phyloP scores from a whole-genome alignment of 2,888 invertebrate genomes.

The Entomobrya proxima region DNA sequence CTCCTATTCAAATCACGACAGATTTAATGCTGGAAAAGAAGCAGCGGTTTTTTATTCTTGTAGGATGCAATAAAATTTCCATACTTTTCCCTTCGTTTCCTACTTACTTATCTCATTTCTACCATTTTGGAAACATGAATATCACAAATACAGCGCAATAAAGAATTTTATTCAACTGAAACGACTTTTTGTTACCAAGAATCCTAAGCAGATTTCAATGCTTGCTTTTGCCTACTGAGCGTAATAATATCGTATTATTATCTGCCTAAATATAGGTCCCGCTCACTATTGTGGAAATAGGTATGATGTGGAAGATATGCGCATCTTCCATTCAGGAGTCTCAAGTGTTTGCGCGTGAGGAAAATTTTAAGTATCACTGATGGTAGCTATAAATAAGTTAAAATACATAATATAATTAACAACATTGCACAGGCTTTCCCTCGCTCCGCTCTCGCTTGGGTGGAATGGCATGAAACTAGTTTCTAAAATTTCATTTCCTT shows the following conservation, averaged over 20 bases:
- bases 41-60: not conserved
- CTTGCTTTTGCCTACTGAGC: not conserved
- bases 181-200: not conserved
- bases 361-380: conserved; percentile 22
- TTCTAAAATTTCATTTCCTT: conserved; percentile 7
- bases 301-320: too few species aligned
- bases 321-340: not conserved
- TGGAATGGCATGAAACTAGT: not conserved
- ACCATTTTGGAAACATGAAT: not conserved
- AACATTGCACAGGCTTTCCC: not conserved
- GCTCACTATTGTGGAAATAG: too few species aligned
- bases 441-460: not conserved
- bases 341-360: conserved; percentile 17
- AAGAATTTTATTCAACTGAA: conserved; percentile 15
- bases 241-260: too few species aligned
- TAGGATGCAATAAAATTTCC: conserved; percentile 47
- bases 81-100: conserved; percentile 37
- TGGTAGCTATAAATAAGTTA: conserved; percentile 21
- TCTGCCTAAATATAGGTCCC: too few species aligned
- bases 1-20: not conserved
- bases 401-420: conserved; percentile 28
- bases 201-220: not conserved
- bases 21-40: not conserved
- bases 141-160: not conserved
- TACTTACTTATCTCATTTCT: not conserved